Conservation (phyloP, 1,140 invertebrate genomes). For the Megalonaias nervosa region DNA sequence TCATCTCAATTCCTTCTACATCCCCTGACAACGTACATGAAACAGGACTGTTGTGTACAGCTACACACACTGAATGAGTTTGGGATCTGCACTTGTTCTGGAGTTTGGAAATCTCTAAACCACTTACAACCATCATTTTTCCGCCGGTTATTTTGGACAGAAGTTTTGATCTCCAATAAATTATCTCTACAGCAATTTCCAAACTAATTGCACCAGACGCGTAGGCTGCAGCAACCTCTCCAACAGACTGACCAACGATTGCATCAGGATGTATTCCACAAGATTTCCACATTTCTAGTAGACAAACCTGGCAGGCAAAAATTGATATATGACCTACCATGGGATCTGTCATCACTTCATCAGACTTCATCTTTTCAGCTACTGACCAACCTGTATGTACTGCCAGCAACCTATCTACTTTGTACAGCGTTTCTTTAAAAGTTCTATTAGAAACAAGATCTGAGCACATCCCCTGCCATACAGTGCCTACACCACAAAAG, state of each 20-base stretch:
- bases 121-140: constrained; percentile 53
- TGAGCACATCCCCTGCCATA: constrained; percentile 50
- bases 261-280: constrained; percentile 45
- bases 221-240: constrained; percentile 57
- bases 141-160: constrained; percentile 41
- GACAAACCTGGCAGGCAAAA: constrained; percentile 53
- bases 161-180: constrained; percentile 45
- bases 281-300: constrained; percentile 40
- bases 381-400: constrained; percentile 41
- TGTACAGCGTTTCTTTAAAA: constrained; percentile 35
- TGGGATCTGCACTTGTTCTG: constrained; percentile 24
- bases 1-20: constrained; percentile 21
- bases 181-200: constrained; percentile 50
- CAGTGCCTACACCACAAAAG: constrained; percentile 54
- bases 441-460: constrained; percentile 27
- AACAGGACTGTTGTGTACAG: constrained; percentile 48
- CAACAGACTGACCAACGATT: constrained; percentile 59
- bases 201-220: constrained; percentile 42
- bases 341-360: constrained; percentile 41
- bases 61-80: constrained; percentile 49
- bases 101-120: constrained; percentile 29
- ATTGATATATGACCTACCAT: constrained; percentile 47
- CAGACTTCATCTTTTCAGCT: constrained; percentile 15
- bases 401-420: constrained; percentile 40
- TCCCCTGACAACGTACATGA: constrained; percentile 55